Base-by-base conservation (phyloP, 2,888 invertebrate genomes). In the Caenorhabditis sinica region DNA sequence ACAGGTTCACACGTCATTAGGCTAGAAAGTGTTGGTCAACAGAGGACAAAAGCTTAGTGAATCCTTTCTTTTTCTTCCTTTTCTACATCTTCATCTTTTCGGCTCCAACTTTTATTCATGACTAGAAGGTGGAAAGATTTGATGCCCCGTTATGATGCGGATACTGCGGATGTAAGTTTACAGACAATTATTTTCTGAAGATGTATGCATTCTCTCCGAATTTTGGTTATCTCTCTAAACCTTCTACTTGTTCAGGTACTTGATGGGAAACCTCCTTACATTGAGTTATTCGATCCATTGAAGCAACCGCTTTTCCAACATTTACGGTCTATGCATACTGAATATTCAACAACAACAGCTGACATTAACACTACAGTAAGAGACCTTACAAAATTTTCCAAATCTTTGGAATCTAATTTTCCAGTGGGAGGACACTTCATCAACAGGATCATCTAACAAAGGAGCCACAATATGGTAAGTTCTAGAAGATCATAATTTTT, bases 191-290 rank as follows among this genome's bases (percentile, higher is more conserved):
- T n/a, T n/a, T n/a, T n/a, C n/a, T n/a, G n/a, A n/a, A n/a, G n/a
- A n/a, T n/a, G 45, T 13, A 17, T 45, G 4, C 45, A 33, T 33
- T n/a, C 33, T 33, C 8, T 33, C 33, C 33, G 33, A 6, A n/a
- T n/a, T n/a, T n/a, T n/a, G n/a, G n/a, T n/a, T n/a, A n/a, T n/a
- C n/a, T 33, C 33, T 33, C 8, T 4, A 33, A 33, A 33, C 33
- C 8, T 33, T 33, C 8, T 36, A 9, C 13, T 5, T 40, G 66
- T 66, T 11, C 45, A 83, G 83, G 66, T 80, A 15, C 75, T 84
- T 23, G 76, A 84, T 58, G 84, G 84, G 25, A 80, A 81, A 84
- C 53, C 75, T 8, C 84, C 84, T 6, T 84, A 84, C 28, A 23
- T 56, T 5, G 75, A 75, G 43, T 36, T 84, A 25, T 84, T 84